These are phyloP conservation scores for Scopus umbretta DNA, from an alignment of 2,113 vertebrate genomes.

Conservation along the genomic window DNA sequence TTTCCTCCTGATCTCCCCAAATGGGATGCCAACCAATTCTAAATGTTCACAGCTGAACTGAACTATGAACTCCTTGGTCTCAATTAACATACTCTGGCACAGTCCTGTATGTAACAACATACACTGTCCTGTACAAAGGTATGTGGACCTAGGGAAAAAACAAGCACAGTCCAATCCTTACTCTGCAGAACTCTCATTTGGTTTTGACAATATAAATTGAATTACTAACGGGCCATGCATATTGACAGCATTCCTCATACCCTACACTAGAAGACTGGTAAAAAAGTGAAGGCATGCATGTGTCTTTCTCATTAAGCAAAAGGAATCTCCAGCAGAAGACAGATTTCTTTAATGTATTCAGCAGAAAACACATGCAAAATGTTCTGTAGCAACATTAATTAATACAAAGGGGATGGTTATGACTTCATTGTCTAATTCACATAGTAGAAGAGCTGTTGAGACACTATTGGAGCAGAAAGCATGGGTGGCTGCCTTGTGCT, in stretches of 20 bases:
- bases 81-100: not conserved
- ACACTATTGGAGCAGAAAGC: fast-evolving
- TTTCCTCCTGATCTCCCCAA: not conserved
- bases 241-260: not conserved
- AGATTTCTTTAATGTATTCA: not conserved
- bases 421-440: not conserved
- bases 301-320: not conserved
- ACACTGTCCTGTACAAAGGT: not conserved
- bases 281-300: not conserved
- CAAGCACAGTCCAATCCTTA: not conserved
- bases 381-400: not conserved
- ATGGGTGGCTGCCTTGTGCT: not conserved
- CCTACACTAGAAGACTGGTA: not conserved
- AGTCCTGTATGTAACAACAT: not conserved
- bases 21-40: not conserved
- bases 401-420: not conserved
- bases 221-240: not conserved
- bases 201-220: not conserved
- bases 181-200: not conserved
- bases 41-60: not conserved
- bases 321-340: not conserved
- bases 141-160: not conserved
- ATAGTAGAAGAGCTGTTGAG: not conserved
- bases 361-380: not conserved
- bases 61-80: not conserved